A percentile compares a stretch with the other conserved stretches of the same genome.
These are phyloP conservation scores for Branchinecta lindahli DNA, from an alignment of 1,140 invertebrate species.

Conservation along the genomic window DNA sequence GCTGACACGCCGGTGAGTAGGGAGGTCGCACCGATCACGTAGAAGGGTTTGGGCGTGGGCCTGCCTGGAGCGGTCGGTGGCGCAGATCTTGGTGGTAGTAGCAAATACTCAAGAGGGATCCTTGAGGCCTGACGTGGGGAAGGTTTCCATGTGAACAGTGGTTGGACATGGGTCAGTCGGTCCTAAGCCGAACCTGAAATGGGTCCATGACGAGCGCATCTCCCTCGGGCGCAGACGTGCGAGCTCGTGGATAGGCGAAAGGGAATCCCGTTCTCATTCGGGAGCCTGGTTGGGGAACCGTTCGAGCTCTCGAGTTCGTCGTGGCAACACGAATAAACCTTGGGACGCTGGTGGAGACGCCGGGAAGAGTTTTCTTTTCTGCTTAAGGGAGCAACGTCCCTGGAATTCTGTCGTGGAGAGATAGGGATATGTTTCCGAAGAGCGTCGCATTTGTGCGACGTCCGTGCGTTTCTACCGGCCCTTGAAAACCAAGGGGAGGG, in stretches of 20 bases:
- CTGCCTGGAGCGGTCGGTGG: slow-evolving; percentile 57
- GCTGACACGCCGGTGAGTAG: slow-evolving; percentile 46
- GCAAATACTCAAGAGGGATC: slow-evolving; percentile 63
- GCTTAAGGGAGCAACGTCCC: slow-evolving; percentile 49
- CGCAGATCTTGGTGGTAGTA: slow-evolving; percentile 76
- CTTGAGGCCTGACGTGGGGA: slow-evolving; percentile 74
- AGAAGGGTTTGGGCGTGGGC: slow-evolving; percentile 57
- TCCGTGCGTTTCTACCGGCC: slow-evolving; percentile 47
- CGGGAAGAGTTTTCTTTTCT: slow-evolving; percentile 62
- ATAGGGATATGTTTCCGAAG: slow-evolving; percentile 51
- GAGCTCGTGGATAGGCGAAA: slow-evolving; percentile 38
- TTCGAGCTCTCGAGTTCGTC: slow-evolving; percentile 43
- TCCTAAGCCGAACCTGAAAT: slow-evolving; percentile 38
- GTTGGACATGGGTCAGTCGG: slow-evolving; percentile 77
- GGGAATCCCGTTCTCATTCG: slow-evolving; percentile 55
- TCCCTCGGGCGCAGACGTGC: not conserved
- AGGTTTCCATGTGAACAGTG: slow-evolving; percentile 73
- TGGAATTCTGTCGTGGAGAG: slow-evolving; percentile 54
- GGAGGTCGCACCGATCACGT: slow-evolving; percentile 53
- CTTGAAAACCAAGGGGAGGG: slow-evolving; percentile 60
- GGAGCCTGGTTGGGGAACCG: slow-evolving; percentile 53
- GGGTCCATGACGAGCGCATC: slow-evolving; percentile 17
- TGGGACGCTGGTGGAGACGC: slow-evolving; percentile 52
- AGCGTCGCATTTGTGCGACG: slow-evolving; percentile 47
- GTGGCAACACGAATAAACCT: slow-evolving; percentile 47